These are phyloP conservation scores for Phaethornis superciliosus DNA, from an alignment of 2,113 vertebrate species.

Conservation along the genomic window DNA sequence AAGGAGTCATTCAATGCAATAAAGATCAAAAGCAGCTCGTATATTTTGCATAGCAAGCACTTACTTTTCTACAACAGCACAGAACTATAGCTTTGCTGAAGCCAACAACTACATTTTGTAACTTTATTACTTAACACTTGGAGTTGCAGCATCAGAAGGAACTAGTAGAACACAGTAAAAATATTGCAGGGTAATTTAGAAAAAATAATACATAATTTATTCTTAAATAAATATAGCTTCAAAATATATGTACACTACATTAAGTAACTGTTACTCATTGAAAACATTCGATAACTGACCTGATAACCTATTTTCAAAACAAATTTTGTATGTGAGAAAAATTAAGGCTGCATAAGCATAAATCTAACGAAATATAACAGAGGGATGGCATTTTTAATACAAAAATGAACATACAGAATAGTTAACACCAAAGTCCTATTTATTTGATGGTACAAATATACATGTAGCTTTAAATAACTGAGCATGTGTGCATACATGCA, in stretches of 20 bases:
- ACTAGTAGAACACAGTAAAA: background rate
- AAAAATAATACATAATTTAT: background rate
- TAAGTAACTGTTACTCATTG: background rate
- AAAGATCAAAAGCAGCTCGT: background rate
- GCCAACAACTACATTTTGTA: background rate
- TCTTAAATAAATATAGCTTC: background rate
- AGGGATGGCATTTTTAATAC: background rate
- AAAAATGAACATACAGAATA: accelerated
- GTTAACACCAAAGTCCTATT: background rate
- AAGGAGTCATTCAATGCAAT: background rate
- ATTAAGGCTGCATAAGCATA: background rate
- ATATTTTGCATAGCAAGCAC: background rate
- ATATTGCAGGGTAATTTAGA: accelerated
- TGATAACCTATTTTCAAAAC: background rate
- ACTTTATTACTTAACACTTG: background rate
- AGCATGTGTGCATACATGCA: accelerated
- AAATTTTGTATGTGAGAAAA: background rate
- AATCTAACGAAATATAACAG: background rate
- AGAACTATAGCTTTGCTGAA: background rate
- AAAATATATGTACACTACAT: background rate
- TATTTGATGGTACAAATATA: background rate
- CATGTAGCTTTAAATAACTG: background rate
- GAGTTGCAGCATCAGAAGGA: background rate
- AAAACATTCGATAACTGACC: background rate
- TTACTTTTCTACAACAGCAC: background rate